Evolutionary conservation across 1,140 invertebrate genomes (phyloP), one percentile per base, ranked within the genome.

Genomic region (Anagrus nilaparvatae): DNA sequence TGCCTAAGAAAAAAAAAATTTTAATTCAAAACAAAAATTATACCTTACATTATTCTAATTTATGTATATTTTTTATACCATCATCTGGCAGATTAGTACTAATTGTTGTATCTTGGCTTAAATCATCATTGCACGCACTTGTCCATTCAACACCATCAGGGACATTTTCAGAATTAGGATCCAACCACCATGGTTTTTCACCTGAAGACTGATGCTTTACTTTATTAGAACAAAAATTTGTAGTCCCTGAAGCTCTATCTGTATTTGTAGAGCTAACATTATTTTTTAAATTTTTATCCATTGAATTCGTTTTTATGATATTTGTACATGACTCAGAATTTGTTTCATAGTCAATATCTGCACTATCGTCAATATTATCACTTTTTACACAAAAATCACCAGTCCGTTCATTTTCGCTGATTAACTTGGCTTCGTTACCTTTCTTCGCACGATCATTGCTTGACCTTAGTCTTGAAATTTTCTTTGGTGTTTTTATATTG

Each of bases 401-500:
- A n/a, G n/a, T n/a, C n/a, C n/a, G n/a, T n/a, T n/a, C n/a, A n/a
- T n/a, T n/a, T n/a, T n/a, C n/a, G n/a, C n/a, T n/a, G 53, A 82
- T 81, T 4, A 77, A 77, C 56, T 82, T 82, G 0, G 78, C 76
- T 50, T 82, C 78, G 55, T 81, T 77, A 3, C 70, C 68, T 47
- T 73, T 75, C 6, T 42, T 52, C 3, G 55, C 59, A 42, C 70
- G 67, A 50, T 71, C 71, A 47, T 61, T 68, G 36, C 60, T 65
- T 4, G 58, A 55, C 51, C 62, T 62, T 4, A 66, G 56, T 51
- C 63, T 69, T 1, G 72, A 70, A 5, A 62, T 58, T 21, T 71
- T 70, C 53, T 70, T 71, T 2, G 67, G 66, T 6, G 73, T 73
- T 56, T 71, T 71, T 41, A 79, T 76, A 12, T 53, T 63, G 19